A percentile compares a stretch with the other conserved stretches of the same genome.
Conservation (phyloP, 2,888 invertebrate genomes). For the Syrphus vitripennis region DNA sequence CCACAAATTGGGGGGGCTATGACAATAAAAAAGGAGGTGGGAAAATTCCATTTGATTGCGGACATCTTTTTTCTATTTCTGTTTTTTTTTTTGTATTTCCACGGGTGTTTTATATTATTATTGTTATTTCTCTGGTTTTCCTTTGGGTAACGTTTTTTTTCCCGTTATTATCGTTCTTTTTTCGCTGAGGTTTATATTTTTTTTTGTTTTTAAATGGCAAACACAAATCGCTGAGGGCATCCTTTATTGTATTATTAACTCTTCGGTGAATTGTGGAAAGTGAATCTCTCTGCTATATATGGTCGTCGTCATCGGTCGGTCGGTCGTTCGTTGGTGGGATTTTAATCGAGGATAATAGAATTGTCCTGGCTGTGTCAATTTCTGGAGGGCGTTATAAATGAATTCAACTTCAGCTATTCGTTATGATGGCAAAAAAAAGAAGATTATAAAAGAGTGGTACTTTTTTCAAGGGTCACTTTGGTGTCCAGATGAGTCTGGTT, state of each 20-base stretch:
- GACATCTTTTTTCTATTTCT: slow-evolving; percentile 46
- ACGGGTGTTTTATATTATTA: slow-evolving; percentile 36
- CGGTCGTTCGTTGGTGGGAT: neutral
- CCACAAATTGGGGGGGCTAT: neutral
- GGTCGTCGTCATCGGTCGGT: neutral
- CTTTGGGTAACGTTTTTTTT: neutral
- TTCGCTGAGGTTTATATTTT: neutral
- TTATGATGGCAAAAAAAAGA: neutral
- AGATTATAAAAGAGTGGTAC: neutral
- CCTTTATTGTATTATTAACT: slow-evolving; percentile 69
- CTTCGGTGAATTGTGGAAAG: slow-evolving; percentile 64
- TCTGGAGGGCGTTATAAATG: slow-evolving; percentile 47
- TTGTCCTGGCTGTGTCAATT: slow-evolving; percentile 40
- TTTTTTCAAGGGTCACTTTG: neutral
- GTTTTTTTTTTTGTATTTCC: slow-evolving; percentile 37
- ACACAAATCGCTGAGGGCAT: slow-evolving; percentile 58
- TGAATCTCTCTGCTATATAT: neutral
- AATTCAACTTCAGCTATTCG: slow-evolving; percentile 15
- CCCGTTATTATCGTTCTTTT: neutral
- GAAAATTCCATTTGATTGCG: slow-evolving; percentile 42
- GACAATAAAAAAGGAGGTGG: neutral
- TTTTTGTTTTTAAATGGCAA: slow-evolving; percentile 52
- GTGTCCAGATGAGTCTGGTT: neutral
- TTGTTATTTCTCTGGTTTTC: slow-evolving; percentile 24
- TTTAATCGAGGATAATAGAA: slow-evolving; percentile 57